These are phyloP conservation scores for Avahi laniger DNA, from an alignment of 2,797 vertebrate species.

Conservation along the genomic window DNA sequence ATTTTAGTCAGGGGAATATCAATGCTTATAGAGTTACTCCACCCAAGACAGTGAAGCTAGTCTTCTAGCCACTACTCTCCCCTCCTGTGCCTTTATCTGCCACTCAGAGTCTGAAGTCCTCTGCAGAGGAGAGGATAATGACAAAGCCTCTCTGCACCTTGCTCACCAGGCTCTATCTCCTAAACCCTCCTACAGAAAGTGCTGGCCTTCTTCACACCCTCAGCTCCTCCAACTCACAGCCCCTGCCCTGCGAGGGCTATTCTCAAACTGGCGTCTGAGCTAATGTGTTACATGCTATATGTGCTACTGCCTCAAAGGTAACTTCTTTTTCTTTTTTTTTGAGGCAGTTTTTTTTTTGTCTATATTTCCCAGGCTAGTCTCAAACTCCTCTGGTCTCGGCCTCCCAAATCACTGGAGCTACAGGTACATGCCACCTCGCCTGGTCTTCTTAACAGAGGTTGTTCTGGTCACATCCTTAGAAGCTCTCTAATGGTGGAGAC, in stretches of 20 bases:
- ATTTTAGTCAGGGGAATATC: neutral
- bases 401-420: neutral
- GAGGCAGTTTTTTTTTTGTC: neutral
- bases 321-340: neutral
- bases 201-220: neutral
- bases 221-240: neutral
- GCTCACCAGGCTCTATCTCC: neutral
- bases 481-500: neutral
- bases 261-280: neutral
- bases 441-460: neutral
- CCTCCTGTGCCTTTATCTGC: neutral
- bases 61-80: neutral
- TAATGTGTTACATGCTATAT: neutral
- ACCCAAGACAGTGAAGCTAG: neutral
- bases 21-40: neutral
- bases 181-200: neutral
- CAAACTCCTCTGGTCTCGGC: neutral
- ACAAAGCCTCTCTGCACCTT: neutral
- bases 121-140: neutral
- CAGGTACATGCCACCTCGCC: neutral
- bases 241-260: rapidly evolving
- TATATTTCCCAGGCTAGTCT: neutral
- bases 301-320: neutral
- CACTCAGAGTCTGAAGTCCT: neutral
- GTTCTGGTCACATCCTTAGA: neutral